A percentile compares a stretch with the other conserved stretches of the same genome.
These are phyloP conservation scores for Phytoseiulus persimilis DNA, from an alignment of 2,888 invertebrate species.

Conservation along the genomic window DNA sequence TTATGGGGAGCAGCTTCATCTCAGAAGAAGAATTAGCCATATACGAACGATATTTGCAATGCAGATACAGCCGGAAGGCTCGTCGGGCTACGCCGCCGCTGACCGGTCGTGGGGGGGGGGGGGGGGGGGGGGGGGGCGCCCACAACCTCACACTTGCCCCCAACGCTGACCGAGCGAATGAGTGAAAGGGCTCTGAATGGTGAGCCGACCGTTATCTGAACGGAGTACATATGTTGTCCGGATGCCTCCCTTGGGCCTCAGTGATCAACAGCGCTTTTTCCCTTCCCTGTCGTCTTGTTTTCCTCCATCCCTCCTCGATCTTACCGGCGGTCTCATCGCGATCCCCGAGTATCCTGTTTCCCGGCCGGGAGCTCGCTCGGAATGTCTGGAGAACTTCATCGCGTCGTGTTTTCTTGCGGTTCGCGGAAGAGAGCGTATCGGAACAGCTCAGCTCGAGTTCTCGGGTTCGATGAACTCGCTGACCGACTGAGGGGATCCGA, in stretches of 20 bases:
- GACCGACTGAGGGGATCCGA: too few species aligned
- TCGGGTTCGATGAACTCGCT: too few species aligned
- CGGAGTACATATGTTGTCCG: neutral
- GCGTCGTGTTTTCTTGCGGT: too few species aligned
- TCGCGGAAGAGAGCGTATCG: too few species aligned
- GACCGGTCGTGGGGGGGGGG: too few species aligned
- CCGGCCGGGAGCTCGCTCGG: neutral
- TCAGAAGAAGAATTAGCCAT: conserved; percentile 5
- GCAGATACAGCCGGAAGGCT: neutral
- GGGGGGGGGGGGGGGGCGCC: too few species aligned
- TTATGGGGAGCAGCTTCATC: neutral
- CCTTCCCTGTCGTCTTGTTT: neutral
- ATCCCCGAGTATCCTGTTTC: neutral
- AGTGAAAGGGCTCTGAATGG: neutral
- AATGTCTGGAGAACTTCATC: too few species aligned
- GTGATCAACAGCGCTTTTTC: neutral
- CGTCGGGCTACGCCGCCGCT: neutral
- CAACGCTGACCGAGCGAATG: neutral
- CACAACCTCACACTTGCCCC: neutral
- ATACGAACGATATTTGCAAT: neutral
- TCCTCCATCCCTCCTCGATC: neutral
- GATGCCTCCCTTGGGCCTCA: neutral
- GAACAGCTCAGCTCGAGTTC: too few species aligned
- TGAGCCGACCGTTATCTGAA: neutral
- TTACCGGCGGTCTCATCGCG: neutral